These are phyloP conservation scores for Xiphophorus maculatus DNA, from an alignment of 2,113 vertebrate genomes.

Conservation along the genomic window DNA sequence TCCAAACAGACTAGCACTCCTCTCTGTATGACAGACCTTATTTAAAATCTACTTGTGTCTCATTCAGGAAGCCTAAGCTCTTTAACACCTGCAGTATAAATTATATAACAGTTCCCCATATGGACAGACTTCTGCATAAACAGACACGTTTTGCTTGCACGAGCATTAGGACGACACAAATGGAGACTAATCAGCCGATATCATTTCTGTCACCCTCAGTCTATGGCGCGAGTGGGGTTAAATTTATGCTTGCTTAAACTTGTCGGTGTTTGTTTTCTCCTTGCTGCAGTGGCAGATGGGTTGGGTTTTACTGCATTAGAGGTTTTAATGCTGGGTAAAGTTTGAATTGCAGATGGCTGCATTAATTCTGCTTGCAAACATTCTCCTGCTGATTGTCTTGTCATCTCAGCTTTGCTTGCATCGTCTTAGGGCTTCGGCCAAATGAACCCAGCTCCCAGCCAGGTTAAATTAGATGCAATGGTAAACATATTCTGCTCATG, in stretches of 20 bases:
- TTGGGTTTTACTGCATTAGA: slow-evolving; percentile 27
- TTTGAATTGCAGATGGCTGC: slow-evolving; percentile 46
- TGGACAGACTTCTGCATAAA: slow-evolving; percentile 39
- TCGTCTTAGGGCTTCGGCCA: slow-evolving; percentile 11
- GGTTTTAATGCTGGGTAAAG: slow-evolving; percentile 35
- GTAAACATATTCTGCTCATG: background rate
- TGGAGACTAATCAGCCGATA: slow-evolving; percentile 36
- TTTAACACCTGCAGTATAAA: slow-evolving; percentile 68
- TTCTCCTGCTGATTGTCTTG: slow-evolving; percentile 14
- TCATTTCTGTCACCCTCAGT: slow-evolving; percentile 25
- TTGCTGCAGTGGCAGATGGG: slow-evolving; percentile 36
- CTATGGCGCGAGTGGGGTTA: slow-evolving; percentile 18
- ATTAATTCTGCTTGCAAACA: slow-evolving; percentile 35
- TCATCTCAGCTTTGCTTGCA: background rate
- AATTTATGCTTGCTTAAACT: slow-evolving; percentile 38
- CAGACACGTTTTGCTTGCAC: slow-evolving; percentile 17
- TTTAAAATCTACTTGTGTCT: slow-evolving; percentile 53
- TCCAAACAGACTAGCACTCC: slow-evolving; percentile 11
- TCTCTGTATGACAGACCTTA: slow-evolving; percentile 6
- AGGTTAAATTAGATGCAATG: background rate
- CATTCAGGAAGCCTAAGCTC: slow-evolving; percentile 48
- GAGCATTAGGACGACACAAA: slow-evolving; percentile 30
- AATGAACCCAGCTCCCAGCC: background rate
- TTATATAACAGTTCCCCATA: slow-evolving; percentile 61
- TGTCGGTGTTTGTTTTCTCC: slow-evolving; percentile 35